Conservation (phyloP, 2,888 invertebrate genomes). For the Boloria selene region DNA sequence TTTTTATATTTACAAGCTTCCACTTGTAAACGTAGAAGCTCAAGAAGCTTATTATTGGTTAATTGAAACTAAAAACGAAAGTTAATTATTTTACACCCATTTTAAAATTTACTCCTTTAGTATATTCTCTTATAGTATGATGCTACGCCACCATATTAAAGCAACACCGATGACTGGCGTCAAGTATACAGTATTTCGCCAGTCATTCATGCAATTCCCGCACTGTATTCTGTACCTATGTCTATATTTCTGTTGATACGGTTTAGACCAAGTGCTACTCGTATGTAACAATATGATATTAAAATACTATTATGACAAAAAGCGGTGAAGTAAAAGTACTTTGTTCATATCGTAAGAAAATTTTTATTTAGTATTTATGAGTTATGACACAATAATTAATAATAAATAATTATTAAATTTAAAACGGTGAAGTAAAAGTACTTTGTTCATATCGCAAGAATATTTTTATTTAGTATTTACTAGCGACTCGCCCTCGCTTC, state of each 20-base stretch:
- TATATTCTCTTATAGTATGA: too few relatives aligned
- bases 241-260: background rate
- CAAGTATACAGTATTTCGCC: too few relatives aligned
- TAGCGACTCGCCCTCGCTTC: too few relatives aligned
- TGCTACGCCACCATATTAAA: too few relatives aligned
- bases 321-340: background rate
- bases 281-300: background rate
- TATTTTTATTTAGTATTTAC: background rate
- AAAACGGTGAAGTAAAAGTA: background rate
- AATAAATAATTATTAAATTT: too few relatives aligned
- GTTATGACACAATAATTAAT: too few relatives aligned
- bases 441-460: background rate
- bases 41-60: too few relatives aligned
- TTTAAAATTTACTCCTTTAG: background rate
- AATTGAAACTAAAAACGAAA: too few relatives aligned
- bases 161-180: too few relatives aligned
- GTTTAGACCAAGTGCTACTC: background rate
- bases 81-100: too few relatives aligned
- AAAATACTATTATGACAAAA: background rate
- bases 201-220: background rate
- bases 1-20: too few relatives aligned
- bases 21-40: too few relatives aligned
- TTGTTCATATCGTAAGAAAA: background rate
- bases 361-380: background rate
- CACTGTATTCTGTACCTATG: background rate